Percentiles rank a stretch among this genome's conserved stretches.
These are phyloP conservation scores for Halisarca cf. caerulea DNA, from an alignment of 37 sponge, comb jelly and placozoan genomes.

Conservation along the genomic window DNA sequence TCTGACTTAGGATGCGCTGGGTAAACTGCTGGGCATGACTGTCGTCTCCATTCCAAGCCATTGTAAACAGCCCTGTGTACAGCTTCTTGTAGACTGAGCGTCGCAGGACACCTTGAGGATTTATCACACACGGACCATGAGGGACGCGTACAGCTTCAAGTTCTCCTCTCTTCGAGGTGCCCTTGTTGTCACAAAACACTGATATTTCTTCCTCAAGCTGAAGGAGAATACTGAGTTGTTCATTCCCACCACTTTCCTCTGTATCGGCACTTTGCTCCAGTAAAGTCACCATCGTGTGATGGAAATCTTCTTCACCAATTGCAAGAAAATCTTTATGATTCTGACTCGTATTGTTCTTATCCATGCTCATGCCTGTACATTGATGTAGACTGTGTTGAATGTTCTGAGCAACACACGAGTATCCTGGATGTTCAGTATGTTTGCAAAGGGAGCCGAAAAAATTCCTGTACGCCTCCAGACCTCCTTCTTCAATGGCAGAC, in stretches of 20 bases:
- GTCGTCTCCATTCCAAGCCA: conserved; percentile 46
- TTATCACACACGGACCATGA: conserved; percentile 7
- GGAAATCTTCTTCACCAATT: too few species aligned
- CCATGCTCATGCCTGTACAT: background rate
- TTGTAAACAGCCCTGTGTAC: conserved; percentile 37
- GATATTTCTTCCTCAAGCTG: background rate
- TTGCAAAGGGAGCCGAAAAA: background rate
- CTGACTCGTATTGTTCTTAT: background rate
- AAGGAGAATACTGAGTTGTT: background rate
- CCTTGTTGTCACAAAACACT: background rate
- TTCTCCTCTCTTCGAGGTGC: too few species aligned
- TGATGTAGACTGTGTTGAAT: background rate
- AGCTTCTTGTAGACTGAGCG: background rate
- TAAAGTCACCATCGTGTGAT: too few species aligned
- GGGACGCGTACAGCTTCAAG: background rate
- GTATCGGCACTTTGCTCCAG: background rate
- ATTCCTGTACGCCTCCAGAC: background rate
- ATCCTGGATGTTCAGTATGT: background rate
- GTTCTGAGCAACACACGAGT: background rate
- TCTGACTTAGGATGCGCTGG: background rate
- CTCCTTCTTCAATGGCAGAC: background rate
- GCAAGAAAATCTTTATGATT: too few species aligned
- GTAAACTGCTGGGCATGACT: conserved; percentile 2
- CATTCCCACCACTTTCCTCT: background rate
- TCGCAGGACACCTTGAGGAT: conserved; percentile 22